phyloP scores from a whole-genome alignment of 2,888 invertebrate species.

The Drosophila prolongata region DNA sequence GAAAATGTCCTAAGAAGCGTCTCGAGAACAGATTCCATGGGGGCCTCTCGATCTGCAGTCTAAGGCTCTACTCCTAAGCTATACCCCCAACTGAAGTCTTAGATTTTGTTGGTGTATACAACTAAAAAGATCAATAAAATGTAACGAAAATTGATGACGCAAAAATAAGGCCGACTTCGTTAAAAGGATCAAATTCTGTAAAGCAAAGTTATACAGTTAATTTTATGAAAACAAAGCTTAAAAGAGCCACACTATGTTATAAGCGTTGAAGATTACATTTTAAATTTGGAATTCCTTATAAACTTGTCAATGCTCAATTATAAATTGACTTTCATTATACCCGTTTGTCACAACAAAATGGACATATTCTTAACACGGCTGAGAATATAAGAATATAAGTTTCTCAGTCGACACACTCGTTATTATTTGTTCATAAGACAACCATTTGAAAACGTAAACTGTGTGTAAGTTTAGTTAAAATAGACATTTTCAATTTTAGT shows the following conservation, averaged over 20 bases:
- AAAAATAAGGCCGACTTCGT: too few relatives aligned
- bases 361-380: not conserved
- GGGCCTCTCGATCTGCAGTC: constrained; percentile 77
- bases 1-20: constrained; percentile 17
- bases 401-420: too few relatives aligned
- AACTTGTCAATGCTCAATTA: not conserved
- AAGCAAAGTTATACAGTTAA: constrained; percentile 53
- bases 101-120: not conserved
- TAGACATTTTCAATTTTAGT: too few relatives aligned
- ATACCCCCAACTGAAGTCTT: constrained; percentile 50
- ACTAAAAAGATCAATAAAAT: too few relatives aligned
- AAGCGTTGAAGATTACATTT: not conserved
- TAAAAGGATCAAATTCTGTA: too few relatives aligned
- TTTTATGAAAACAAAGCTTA: not conserved
- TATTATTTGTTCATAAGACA: too few relatives aligned
- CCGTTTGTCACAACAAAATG: not conserved
- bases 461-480: too few relatives aligned
- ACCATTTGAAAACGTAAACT: too few relatives aligned
- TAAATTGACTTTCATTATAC: not conserved
- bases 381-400: too few relatives aligned
- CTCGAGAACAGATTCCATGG: constrained; percentile 16
- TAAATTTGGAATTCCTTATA: not conserved
- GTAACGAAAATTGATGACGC: too few relatives aligned
- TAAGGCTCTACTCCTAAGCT: constrained; percentile 77
- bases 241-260: not conserved